Evolutionary conservation across 1,140 invertebrate species (phyloP).

Genomic region (Cyphomyrmex costatus): DNA sequence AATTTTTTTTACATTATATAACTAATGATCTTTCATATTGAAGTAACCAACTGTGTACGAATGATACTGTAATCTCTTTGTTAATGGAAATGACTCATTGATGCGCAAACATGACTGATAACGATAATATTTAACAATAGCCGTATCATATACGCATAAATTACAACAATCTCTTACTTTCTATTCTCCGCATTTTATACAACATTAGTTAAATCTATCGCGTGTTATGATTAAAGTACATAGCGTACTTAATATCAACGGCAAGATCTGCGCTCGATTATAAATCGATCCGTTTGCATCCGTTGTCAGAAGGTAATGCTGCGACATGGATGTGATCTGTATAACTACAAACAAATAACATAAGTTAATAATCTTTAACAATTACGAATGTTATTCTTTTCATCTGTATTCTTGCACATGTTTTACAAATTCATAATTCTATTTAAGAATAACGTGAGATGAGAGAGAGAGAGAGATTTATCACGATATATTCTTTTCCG

Average conservation of each 20-base stretch:
- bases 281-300: slow-evolving; percentile 39
- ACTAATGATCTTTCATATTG: neutral
- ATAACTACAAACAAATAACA: slow-evolving; percentile 66
- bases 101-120: neutral
- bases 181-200: slow-evolving; percentile 20
- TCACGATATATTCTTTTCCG: neutral
- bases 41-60: neutral
- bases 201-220: slow-evolving; percentile 37
- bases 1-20: neutral
- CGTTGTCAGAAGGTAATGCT: slow-evolving; percentile 69
- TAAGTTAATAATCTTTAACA: slow-evolving; percentile 22
- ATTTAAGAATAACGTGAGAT: neutral
- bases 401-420: neutral
- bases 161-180: slow-evolving; percentile 25
- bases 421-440: neutral
- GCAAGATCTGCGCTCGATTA: neutral
- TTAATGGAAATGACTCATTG: neutral
- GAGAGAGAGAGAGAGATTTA: no score
- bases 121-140: slow-evolving; percentile 29
- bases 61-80: neutral
- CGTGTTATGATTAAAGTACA: slow-evolving; percentile 16
- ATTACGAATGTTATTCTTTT: neutral
- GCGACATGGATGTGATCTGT: slow-evolving; percentile 75
- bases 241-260: slow-evolving; percentile 23
- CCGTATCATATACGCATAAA: slow-evolving; percentile 2